A percentile compares a stretch with the other conserved stretches of the same genome.
Evolutionary conservation across 2,888 invertebrate species (phyloP).

Genomic region (Nomada ruficornis): DNA sequence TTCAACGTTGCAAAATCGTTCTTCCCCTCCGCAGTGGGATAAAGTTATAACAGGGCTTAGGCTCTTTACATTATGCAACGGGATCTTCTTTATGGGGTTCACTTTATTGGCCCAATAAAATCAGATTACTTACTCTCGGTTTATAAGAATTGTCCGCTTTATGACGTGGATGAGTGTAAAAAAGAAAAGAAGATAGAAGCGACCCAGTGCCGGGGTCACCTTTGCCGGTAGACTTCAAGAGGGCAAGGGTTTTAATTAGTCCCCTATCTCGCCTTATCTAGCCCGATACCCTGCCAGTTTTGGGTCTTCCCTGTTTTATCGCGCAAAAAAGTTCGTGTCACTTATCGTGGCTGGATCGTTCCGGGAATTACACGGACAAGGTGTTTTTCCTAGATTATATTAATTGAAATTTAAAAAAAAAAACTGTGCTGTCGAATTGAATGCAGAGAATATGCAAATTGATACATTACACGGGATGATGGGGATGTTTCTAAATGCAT

Average conservation of each 20-base stretch:
- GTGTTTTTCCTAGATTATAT: neutral
- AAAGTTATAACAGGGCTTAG: slow-evolving; percentile 12
- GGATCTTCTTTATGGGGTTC: slow-evolving; percentile 65
- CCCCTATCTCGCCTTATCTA: slow-evolving; percentile 27
- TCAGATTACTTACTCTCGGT: slow-evolving; percentile 75
- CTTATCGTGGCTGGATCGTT: neutral
- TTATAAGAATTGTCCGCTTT: slow-evolving; percentile 71
- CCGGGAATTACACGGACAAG: neutral
- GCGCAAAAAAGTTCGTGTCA: slow-evolving; percentile 14
- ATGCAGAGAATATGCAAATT: neutral
- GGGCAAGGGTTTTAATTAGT: slow-evolving; percentile 47
- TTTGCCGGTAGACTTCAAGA: slow-evolving; percentile 28
- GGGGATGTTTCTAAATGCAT: no score
- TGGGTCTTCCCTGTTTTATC: slow-evolving; percentile 4
- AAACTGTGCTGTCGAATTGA: no score
- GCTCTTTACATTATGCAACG: slow-evolving; percentile 72
- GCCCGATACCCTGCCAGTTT: slow-evolving; percentile 34
- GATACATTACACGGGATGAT: no score
- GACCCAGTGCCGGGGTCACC: slow-evolving; percentile 17
- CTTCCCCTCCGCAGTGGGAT: slow-evolving; percentile 6
- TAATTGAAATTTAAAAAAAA: no score
- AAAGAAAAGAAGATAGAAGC: slow-evolving; percentile 7
- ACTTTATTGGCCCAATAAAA: slow-evolving; percentile 80
- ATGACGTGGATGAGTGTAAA: slow-evolving; percentile 10
- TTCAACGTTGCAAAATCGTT: slow-evolving; percentile 33